A percentile compares a stretch with the other conserved stretches of the same genome.
These are phyloP conservation scores for Carettochelys insculpta DNA, from an alignment of 2,113 vertebrate genomes.

Conservation along the genomic window DNA sequence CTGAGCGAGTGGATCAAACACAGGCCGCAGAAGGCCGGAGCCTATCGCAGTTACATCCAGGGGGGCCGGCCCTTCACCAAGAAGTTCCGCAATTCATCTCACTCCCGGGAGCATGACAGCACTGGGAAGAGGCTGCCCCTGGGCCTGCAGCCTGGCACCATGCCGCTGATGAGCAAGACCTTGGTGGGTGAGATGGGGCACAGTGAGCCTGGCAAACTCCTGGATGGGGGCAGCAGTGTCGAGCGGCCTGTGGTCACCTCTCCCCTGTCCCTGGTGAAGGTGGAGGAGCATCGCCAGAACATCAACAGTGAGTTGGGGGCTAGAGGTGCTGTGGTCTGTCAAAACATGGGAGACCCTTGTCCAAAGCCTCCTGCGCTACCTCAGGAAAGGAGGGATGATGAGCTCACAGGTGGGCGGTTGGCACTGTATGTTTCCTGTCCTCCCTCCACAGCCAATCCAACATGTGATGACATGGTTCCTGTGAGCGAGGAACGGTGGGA, in stretches of 20 bases:
- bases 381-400: not conserved
- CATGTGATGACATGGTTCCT: not conserved
- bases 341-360: too few species aligned
- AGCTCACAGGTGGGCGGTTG: not conserved
- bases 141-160: constrained; percentile 50
- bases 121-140: constrained; percentile 50
- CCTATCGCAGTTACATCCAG: constrained; percentile 93
- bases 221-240: constrained; percentile 12
- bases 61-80: constrained; percentile 86
- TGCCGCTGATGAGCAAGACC: constrained; percentile 56
- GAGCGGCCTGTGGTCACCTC: constrained; percentile 67
- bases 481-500: too few species aligned
- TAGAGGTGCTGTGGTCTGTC: not conserved
- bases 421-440: not conserved
- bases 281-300: constrained; percentile 77
- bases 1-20: constrained; percentile 97
- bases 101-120: constrained; percentile 58
- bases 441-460: not conserved
- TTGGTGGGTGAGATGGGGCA: constrained; percentile 52
- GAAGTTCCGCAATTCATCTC: constrained; percentile 81
- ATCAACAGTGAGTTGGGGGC: constrained; percentile 74
- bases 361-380: not conserved
- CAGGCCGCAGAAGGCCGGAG: constrained; percentile 90
- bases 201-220: constrained; percentile 40
- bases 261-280: constrained; percentile 67